phyloP scores from a whole-genome alignment of 2,888 invertebrate genomes.

The Bedellia somnulentella region DNA sequence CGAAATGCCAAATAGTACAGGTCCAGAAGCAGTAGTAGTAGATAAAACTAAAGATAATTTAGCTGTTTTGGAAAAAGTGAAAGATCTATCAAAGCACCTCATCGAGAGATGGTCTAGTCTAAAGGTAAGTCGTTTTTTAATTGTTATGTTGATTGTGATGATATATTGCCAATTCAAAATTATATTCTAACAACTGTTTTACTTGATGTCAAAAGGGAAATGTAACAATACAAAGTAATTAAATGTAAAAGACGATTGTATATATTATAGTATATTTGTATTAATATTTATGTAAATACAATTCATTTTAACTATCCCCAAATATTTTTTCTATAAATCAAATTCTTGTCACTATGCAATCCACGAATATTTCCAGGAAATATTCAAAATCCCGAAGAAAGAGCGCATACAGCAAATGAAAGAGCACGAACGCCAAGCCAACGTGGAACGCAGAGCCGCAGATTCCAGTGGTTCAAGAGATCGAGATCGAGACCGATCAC shows the following conservation, averaged over 20 bases:
- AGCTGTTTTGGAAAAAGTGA: slow-evolving; percentile 47
- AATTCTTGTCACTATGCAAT: no score
- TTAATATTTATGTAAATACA: no score
- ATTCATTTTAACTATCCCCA: no score
- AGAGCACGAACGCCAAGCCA: slow-evolving; percentile 90
- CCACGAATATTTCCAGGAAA: slow-evolving; percentile 31
- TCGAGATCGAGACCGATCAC: slow-evolving; percentile 21
- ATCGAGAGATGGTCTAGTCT: slow-evolving; percentile 75
- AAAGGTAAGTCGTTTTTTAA: slow-evolving; percentile 37
- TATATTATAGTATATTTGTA: no score
- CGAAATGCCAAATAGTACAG: slow-evolving; percentile 24
- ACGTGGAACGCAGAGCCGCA: slow-evolving; percentile 55
- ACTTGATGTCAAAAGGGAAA: no score
- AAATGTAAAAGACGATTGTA: no score
- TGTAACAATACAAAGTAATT: no score
- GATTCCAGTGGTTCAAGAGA: slow-evolving; percentile 46
- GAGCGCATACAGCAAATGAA: slow-evolving; percentile 94
- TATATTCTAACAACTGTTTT: no score
- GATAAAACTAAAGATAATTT: slow-evolving; percentile 17
- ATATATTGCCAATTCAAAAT: no score
- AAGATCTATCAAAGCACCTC: slow-evolving; percentile 64
- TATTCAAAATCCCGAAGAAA: slow-evolving; percentile 91
- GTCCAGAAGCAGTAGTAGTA: no score
- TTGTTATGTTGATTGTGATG: no score
- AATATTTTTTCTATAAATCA: no score